A percentile compares a stretch with the other conserved stretches of the same genome.
Evolutionary conservation across 2,113 vertebrate genomes (phyloP).

Genomic region (Melanerpes aurifrons): DNA sequence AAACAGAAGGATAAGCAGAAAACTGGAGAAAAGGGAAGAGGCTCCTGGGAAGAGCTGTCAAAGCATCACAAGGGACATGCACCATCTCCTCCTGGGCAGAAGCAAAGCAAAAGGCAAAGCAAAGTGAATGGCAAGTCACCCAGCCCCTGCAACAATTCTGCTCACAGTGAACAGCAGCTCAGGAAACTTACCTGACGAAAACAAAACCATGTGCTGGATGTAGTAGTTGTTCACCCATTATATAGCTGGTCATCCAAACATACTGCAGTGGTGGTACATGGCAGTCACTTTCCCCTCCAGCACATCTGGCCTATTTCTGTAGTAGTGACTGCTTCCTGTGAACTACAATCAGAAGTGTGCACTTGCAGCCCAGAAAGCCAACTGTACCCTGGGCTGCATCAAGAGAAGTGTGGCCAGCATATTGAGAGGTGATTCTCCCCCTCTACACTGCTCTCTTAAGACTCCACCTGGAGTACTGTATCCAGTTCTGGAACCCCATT

Average conservation of each 20-base stretch:
- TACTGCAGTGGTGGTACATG: rapidly evolving
- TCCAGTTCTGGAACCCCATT: too few relatives aligned
- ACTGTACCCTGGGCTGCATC: too few relatives aligned
- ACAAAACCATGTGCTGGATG: rapidly evolving
- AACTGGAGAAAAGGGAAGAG: neutral
- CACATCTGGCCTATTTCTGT: neutral
- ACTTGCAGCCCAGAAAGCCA: too few relatives aligned
- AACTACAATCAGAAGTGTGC: neutral
- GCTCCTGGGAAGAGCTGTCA: neutral
- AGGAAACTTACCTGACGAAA: neutral
- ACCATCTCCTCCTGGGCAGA: rapidly evolving
- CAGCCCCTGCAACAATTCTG: neutral
- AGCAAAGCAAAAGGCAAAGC: neutral
- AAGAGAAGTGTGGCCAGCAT: too few relatives aligned
- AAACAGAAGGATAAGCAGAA: neutral
- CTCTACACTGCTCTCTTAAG: too few relatives aligned
- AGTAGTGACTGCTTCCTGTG: neutral
- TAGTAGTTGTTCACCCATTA: neutral
- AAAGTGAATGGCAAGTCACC: rapidly evolving
- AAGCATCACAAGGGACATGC: neutral
- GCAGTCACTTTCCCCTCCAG: neutral
- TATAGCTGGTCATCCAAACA: neutral
- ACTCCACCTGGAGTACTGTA: too few relatives aligned
- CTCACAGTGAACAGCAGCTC: neutral
- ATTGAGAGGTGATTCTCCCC: too few relatives aligned